phyloP scores from a whole-genome alignment of 1,140 invertebrate genomes.

The Drosophila albomicans region DNA sequence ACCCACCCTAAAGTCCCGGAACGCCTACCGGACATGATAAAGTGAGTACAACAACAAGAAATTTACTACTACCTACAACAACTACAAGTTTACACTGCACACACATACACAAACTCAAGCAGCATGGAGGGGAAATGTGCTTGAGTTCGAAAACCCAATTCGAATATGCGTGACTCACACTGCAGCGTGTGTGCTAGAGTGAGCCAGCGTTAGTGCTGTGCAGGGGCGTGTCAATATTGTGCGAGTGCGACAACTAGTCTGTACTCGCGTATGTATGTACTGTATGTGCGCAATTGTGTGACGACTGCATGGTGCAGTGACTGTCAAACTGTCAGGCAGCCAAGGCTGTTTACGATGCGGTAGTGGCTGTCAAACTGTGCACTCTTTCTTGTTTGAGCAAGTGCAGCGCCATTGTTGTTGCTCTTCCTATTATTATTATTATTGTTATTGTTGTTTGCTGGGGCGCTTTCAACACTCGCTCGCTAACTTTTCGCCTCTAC shows the following conservation, averaged over 20 bases:
- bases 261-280: background rate
- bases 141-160: conserved; percentile 26
- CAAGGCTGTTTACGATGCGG: conserved; percentile 15
- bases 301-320: background rate
- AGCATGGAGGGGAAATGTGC: conserved; percentile 34
- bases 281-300: background rate
- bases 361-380: conserved; percentile 26
- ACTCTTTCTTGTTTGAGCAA: conserved; percentile 27
- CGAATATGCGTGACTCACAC: conserved; percentile 19
- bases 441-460: conserved; percentile 28
- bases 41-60: conserved; percentile 74
- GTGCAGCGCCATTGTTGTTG: conserved; percentile 12
- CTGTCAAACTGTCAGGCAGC: conserved; percentile 22
- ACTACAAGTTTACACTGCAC: conserved; percentile 39
- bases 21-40: conserved; percentile 85
- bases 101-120: conserved; percentile 17
- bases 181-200: conserved; percentile 10
- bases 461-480: conserved; percentile 42
- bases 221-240: conserved; percentile 48
- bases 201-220: background rate
- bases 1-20: conserved; percentile 84
- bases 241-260: conserved; percentile 35
- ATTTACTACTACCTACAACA: conserved; percentile 25
- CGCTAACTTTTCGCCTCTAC: conserved; percentile 42
- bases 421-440: conserved; percentile 11